Percentiles rank a stretch among this genome's conserved stretches.
Evolutionary conservation across 2,797 vertebrate species (phyloP).

Genomic region (Phoebastria nigripes): DNA sequence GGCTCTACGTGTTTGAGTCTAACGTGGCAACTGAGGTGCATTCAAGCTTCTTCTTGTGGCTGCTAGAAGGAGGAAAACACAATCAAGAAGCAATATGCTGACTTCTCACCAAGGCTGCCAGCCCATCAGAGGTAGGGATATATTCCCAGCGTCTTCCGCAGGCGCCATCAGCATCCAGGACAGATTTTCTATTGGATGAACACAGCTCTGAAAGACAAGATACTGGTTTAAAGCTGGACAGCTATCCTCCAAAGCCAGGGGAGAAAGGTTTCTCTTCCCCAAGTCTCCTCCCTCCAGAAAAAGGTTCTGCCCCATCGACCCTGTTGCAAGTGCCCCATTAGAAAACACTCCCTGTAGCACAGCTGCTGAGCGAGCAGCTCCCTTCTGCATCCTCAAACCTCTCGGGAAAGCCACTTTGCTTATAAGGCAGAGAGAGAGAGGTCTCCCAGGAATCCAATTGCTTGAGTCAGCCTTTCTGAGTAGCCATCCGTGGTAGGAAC

Average conservation of each 20-base stretch:
- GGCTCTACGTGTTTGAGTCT: fast-evolving
- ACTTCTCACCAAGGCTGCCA: background rate
- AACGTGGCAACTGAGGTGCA: background rate
- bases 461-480: constrained; percentile 11
- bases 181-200: background rate
- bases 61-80: background rate
- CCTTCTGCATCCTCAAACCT: constrained; percentile 37
- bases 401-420: constrained; percentile 1
- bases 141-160: background rate
- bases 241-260: background rate
- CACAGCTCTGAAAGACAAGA: background rate
- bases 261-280: background rate
- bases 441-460: background rate
- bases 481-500: constrained; percentile 43
- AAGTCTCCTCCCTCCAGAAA: background rate
- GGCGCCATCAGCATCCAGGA: background rate
- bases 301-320: background rate
- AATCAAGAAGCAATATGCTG: background rate
- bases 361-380: constrained; percentile 56
- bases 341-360: background rate
- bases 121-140: background rate
- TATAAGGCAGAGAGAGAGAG: constrained; percentile 15
- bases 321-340: background rate
- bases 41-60: background rate
- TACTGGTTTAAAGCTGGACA: background rate